Evolutionary conservation across 2,888 invertebrate species (phyloP), one percentile per base, ranked within the genome.

Genomic region (Limulus polyphemus): DNA sequence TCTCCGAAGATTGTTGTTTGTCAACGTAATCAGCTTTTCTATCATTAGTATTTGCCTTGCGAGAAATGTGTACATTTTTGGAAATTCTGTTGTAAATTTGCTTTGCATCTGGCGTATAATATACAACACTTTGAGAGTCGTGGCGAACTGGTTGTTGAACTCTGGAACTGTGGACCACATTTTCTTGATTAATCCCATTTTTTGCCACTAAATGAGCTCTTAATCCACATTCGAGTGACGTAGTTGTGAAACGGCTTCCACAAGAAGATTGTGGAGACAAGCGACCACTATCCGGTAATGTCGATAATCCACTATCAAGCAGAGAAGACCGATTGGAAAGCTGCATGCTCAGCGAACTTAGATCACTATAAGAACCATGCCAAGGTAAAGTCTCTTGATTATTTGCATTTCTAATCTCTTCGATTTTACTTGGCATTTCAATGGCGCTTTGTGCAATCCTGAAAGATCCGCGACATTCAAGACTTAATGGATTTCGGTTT

Each of bases 131-230:
- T 75, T 87, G 87, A 57, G 86, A 86, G 72, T 86, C 83, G 75
- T 87, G 87, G 61, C 86, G 80, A 75, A 88, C 86, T 12, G 87
- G 87, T 56, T 86, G 84, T 72, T 84, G 83, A 46, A 88, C 87
- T 63, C 85, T 79, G 49, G 87, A 84, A 72, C 87, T 87, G 72
- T 87, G 88, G 55, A 83, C 87, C 67, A 88, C 86, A 46, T 64
- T 65, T 59, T 67, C 69, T 3, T 64, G 60, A 51, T 64, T 63
- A 13, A 61, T 62, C n/a, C 66, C 66, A 59, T 66, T 63, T 47
- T 62, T 64, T n/a, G 66, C 62, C 10, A 66, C 62, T 4, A 66
- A 62, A 47, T 63, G 65, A 46, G 65, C 62, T 14, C 62, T 59
- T 1, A 65, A 64, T 14, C 64, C 63, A 46, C 65, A 61, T 57